Evolutionary conservation across 2,888 invertebrate species (phyloP), one percentile per base, ranked within the genome.

Genomic region (Alviniconcha strummeri): DNA sequence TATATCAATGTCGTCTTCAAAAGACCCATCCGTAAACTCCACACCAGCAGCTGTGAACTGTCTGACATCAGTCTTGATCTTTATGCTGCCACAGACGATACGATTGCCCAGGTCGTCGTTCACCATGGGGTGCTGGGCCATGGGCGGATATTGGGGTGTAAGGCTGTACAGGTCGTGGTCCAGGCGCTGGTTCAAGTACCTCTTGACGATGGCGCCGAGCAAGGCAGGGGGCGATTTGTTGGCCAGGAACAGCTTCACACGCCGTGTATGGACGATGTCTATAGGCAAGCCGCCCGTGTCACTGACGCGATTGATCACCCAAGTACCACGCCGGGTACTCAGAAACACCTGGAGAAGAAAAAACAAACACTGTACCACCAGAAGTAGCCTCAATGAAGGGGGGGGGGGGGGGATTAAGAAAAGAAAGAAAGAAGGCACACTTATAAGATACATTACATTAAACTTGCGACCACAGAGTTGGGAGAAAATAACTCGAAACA

Each of bases 41-140:
- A 92, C 90, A 0, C 91, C 91, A 3, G 85, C 89, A 69, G 89
- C 88, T 0, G 91, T 91, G 82, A 93, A 88, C 19, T 86, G 76
- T 57, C 87, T 87, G 9, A 92, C 86, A 84, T 92, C 88, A 7
- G 91, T 85, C 84, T 93, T 93, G 60, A 94, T 85, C 1, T 88
- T 89, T 19, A 94, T 91, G 19, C 90, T 87, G 11, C 94, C 94
- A 75, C 91, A 90, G 56, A 91, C 89, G 55, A 94, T 90, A 57
- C 93, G 86, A 86, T 94, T 94, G 0, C 94, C 93, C 54, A 94
- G 86, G 13, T 93, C 92, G 83, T 94, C 94, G 83, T 94, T 94
- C 8, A 94, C 92, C 72, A 92, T 93, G 0, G 94, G 94, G 82
- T 92, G 92, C 54, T 91, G 90, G 5, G 88, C 83, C 54, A 86